Conservation (phyloP, 2,888 invertebrate genomes). For the Hyppa rectilinea region DNA sequence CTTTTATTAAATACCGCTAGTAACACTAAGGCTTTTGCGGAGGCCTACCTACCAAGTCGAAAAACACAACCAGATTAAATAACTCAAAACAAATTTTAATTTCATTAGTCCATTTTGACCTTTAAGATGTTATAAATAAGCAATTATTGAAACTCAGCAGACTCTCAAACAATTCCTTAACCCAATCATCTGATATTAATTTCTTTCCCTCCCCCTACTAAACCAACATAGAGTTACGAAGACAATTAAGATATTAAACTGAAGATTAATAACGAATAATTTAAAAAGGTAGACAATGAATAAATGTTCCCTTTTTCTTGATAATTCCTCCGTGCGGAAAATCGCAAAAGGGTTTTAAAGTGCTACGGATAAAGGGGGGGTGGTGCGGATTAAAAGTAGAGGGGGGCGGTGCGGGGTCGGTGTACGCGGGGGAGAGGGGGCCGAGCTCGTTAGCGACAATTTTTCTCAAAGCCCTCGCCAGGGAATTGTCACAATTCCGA, state of each 20-base stretch:
- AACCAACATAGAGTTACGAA: slow-evolving; percentile 42
- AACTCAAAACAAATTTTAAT: background rate
- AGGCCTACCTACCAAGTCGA: background rate
- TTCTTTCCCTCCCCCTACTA: slow-evolving; percentile 13
- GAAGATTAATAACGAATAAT: slow-evolving; percentile 66
- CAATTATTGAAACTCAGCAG: slow-evolving; percentile 19
- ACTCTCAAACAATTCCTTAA: slow-evolving; percentile 19
- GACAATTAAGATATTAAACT: slow-evolving; percentile 66
- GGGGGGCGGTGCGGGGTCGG: slow-evolving; percentile 65
- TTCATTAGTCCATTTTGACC: background rate
- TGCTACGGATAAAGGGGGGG: slow-evolving; percentile 82
- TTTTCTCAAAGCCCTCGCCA: slow-evolving; percentile 89
- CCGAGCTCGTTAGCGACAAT: slow-evolving; percentile 89
- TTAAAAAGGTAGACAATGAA: slow-evolving; percentile 77
- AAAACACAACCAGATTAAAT: background rate
- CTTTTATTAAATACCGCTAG: background rate
- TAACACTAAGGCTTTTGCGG: no score
- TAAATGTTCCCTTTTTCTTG: slow-evolving; percentile 82
- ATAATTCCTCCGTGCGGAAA: slow-evolving; percentile 85
- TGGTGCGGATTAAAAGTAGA: slow-evolving; percentile 84
- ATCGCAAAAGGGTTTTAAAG: slow-evolving; percentile 89
- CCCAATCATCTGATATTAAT: slow-evolving; percentile 35
- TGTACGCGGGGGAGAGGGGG: slow-evolving; percentile 61
- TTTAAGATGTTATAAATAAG: slow-evolving; percentile 13
- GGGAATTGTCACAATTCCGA: slow-evolving; percentile 89